phyloP scores from a whole-genome alignment of 2,888 invertebrate genomes.

The Smittia sp. region DNA sequence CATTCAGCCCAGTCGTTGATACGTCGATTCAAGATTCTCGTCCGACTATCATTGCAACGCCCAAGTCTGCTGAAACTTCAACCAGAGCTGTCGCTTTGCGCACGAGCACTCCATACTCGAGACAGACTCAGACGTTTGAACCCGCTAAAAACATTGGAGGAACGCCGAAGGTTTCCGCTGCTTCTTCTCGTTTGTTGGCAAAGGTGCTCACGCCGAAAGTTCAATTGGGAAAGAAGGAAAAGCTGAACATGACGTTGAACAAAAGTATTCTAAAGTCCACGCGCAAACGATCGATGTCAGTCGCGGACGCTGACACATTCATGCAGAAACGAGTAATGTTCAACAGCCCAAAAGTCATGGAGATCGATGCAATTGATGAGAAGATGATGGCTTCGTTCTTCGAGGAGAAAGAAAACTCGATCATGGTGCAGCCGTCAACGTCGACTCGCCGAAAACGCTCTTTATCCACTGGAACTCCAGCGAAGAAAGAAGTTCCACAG shows the following conservation, averaged over 20 bases:
- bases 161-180: not conserved
- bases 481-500: conserved; percentile 44
- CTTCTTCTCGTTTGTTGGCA: not conserved
- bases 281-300: conserved; percentile 49
- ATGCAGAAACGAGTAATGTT: conserved; percentile 11
- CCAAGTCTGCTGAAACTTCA: not conserved
- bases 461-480: conserved; percentile 46
- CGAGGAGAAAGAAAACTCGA: conserved; percentile 28
- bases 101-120: conserved; percentile 2
- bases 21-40: conserved; percentile 14
- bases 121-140: not conserved
- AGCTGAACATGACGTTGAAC: not conserved
- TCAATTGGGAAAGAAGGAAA: not conserved
- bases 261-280: conserved; percentile 43
- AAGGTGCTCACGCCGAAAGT: not conserved
- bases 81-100: not conserved
- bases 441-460: conserved; percentile 48
- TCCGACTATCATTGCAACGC: not conserved
- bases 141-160: not conserved
- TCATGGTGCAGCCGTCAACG: not conserved
- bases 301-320: conserved; percentile 46
- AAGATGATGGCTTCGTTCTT: conserved; percentile 26
- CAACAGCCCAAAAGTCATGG: conserved; percentile 18
- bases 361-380: conserved; percentile 16
- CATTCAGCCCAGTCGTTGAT: conserved; percentile 31